Percentiles rank a stretch among this genome's conserved stretches.
Conservation (phyloP, 1,140 invertebrate genomes). For the Portunus trituberculatus region DNA sequence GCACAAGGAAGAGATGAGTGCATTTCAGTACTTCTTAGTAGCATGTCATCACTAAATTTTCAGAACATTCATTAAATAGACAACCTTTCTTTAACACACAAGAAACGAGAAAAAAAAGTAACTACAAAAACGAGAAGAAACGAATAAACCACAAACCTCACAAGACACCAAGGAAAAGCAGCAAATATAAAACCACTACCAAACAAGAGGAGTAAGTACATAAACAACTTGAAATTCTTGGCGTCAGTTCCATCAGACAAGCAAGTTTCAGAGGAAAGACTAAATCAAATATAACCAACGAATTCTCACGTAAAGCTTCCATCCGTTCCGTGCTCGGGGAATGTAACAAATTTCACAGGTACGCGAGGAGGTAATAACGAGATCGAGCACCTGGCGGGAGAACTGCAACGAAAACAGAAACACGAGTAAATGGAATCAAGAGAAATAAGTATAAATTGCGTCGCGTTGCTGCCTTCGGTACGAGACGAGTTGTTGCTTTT, state of each 20-base stretch:
- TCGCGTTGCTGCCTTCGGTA: neutral
- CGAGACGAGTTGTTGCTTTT: neutral
- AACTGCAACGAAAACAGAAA: neutral
- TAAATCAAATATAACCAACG: neutral
- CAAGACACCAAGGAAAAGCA: neutral
- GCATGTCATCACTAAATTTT: too few species aligned
- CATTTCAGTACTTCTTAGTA: too few species aligned
- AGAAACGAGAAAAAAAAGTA: too few species aligned
- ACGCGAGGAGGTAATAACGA: neutral
- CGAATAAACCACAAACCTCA: neutral
- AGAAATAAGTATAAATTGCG: slow-evolving; percentile 9
- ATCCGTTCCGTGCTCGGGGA: neutral
- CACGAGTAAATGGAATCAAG: slow-evolving; percentile 2
- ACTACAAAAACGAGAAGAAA: too few species aligned
- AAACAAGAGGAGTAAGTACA: neutral
- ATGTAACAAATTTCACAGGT: neutral
- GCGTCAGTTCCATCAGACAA: neutral
- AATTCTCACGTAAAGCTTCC: neutral
- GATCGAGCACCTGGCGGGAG: neutral
- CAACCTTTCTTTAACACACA: too few species aligned
- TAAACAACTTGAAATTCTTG: neutral
- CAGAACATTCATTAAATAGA: too few species aligned
- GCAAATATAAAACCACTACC: neutral
- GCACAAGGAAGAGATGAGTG: too few species aligned
- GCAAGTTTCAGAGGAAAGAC: neutral